Evolutionary conservation across 2,888 invertebrate genomes (phyloP).

Genomic region (Trimorus sp.): DNA sequence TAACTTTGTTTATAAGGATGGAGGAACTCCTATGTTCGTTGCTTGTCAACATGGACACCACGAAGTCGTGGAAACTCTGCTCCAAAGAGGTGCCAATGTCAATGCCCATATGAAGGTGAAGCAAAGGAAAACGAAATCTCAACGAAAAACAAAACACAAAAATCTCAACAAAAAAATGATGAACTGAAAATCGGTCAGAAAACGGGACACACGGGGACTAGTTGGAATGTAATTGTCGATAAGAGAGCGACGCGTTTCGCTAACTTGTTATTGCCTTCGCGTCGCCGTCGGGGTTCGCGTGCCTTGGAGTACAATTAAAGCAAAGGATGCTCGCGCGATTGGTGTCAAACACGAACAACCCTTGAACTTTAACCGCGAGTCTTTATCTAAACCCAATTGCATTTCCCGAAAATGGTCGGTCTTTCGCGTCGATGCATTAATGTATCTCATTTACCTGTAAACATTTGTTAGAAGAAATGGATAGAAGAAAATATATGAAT

Average conservation of each 20-base stretch:
- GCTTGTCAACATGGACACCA: conserved; percentile 96
- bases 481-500: no score
- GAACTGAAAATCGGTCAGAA: no score
- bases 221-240: conserved; percentile 7
- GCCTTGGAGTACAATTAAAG: conserved; percentile 27
- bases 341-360: conserved; percentile 49
- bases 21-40: conserved; percentile 96
- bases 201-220: not conserved
- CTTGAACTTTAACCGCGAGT: conserved; percentile 50
- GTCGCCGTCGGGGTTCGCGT: conserved; percentile 41
- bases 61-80: conserved; percentile 92
- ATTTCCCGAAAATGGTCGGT: not conserved
- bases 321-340: conserved; percentile 45
- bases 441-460: no score
- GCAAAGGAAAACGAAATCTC: no score
- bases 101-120: conserved; percentile 91
- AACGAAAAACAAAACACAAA: no score
- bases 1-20: conserved; percentile 94
- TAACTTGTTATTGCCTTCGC: conserved; percentile 3
- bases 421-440: no score
- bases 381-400: conserved; percentile 1
- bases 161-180: no score
- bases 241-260: conserved; percentile 6
- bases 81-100: conserved; percentile 90
- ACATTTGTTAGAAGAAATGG: no score